Base-by-base conservation (phyloP, 1,140 invertebrate species). In the Eumaeus atala region DNA sequence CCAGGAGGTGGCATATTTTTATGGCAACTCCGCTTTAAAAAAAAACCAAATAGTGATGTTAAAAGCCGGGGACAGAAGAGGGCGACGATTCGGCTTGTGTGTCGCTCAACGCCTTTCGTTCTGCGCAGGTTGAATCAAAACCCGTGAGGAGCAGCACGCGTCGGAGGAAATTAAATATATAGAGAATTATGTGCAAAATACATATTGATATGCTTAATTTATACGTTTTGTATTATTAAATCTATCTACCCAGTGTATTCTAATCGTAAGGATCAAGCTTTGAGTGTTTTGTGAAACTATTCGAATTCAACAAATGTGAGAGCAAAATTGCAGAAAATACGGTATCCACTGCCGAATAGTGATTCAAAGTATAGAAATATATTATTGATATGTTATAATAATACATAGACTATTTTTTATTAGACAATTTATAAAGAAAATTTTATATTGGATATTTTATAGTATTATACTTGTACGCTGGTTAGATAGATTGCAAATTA, bases 41-140 rank as follows among this genome's bases (percentile, higher is more conserved):
- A 28, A 28, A 28, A 33, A 36, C 40, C 40, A 42, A 54, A 9
- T 35, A 50, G 48, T 16, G 11, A 34, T 54, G 51, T 54, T 18
- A 44, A 14, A 40, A 54, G 44, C 28, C 18, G 4, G 18, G 38
- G 33, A 54, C 66, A 72, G 74, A 77, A 76, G 82, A 82, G 78
- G 78, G 82, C 64, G 78, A 75, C 71, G 76, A 74, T 81, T 79
- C 70, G 75, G 62, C 66, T 64, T 49, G 9, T 48, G 11, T 48
- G 36, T 59, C 74, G 75, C 74, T 82, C 64, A 83, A 74, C 71
- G 51, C 74, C 62, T 81, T 81, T 64, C 76, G 65, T 84, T 84
- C 62, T 79, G 77, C 72, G 76, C 83, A 86, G 83, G 83, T 86
- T 86, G 69, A 86, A 86, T 76, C 83, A 86, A 57, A 86, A 84